Conservation (phyloP, 1,140 invertebrate genomes). For the Mycetomoellerius zeteki region DNA sequence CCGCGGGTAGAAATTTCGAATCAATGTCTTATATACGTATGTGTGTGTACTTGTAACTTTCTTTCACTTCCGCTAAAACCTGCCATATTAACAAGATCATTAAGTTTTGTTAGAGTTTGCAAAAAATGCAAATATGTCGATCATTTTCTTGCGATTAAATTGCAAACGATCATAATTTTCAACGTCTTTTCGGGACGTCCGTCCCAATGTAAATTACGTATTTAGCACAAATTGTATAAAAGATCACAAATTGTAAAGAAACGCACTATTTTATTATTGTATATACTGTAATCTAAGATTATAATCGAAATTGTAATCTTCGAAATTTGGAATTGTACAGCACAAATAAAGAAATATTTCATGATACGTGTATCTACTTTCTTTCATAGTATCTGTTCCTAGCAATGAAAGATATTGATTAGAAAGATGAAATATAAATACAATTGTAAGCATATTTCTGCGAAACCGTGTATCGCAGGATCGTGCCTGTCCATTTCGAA, state of each 20-base stretch:
- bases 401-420: background rate
- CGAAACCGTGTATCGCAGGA: too few relatives aligned
- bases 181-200: conserved; percentile 17
- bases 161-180: background rate
- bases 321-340: conserved; percentile 68
- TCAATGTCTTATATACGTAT: background rate
- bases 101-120: background rate
- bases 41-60: conserved; percentile 14
- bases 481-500: too few relatives aligned
- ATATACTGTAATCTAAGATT: conserved; percentile 60
- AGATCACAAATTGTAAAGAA: conserved; percentile 65
- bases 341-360: conserved; percentile 68
- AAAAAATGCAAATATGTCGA: background rate
- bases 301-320: conserved; percentile 2
- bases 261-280: conserved; percentile 70
- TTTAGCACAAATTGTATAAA: conserved; percentile 64
- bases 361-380: conserved; percentile 2
- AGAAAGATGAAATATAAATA: background rate
- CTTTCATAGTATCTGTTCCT: background rate
- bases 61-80: background rate
- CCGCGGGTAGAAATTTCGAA: conserved; percentile 35
- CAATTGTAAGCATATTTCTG: too few relatives aligned
- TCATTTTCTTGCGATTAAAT: conserved; percentile 13
- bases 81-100: background rate
- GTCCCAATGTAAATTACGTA: conserved; percentile 49